phyloP scores from a whole-genome alignment of 2,888 invertebrate species.

The Heliconius cydno region DNA sequence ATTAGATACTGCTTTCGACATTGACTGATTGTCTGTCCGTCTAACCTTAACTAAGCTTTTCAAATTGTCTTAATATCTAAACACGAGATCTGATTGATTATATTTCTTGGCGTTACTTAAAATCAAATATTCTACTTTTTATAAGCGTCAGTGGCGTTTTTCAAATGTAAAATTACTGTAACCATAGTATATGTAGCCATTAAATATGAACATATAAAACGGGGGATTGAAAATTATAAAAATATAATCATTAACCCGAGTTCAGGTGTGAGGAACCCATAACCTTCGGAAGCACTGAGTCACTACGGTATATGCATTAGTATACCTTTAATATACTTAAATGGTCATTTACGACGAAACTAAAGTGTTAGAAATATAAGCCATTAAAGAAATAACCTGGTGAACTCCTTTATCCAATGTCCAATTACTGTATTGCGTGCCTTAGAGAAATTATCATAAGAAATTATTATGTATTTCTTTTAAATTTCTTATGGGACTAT shows the following conservation, averaged over 20 bases:
- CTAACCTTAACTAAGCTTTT: background rate
- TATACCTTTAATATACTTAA: slow-evolving; percentile 1
- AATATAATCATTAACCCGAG: too few species aligned
- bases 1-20: slow-evolving; percentile 5
- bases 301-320: background rate
- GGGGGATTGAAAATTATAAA: too few species aligned
- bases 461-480: slow-evolving; percentile 24
- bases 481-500: slow-evolving; percentile 27
- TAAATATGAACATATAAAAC: too few species aligned
- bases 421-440: slow-evolving; percentile 42
- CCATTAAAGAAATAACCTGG: slow-evolving; percentile 34
- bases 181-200: too few species aligned
- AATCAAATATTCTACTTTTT: too few species aligned
- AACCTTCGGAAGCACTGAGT: background rate
- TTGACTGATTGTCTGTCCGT: slow-evolving; percentile 3
- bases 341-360: slow-evolving; percentile 6
- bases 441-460: slow-evolving; percentile 34
- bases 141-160: background rate
- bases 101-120: background rate
- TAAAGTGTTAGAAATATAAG: slow-evolving; percentile 16
- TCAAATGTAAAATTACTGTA: background rate
- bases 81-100: slow-evolving; percentile 7
- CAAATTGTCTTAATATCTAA: slow-evolving; percentile 5
- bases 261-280: too few species aligned
- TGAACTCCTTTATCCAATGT: slow-evolving; percentile 36